Evolutionary conservation across 2,888 invertebrate species (phyloP).

Genomic region (Diaprepes abbreviatus): DNA sequence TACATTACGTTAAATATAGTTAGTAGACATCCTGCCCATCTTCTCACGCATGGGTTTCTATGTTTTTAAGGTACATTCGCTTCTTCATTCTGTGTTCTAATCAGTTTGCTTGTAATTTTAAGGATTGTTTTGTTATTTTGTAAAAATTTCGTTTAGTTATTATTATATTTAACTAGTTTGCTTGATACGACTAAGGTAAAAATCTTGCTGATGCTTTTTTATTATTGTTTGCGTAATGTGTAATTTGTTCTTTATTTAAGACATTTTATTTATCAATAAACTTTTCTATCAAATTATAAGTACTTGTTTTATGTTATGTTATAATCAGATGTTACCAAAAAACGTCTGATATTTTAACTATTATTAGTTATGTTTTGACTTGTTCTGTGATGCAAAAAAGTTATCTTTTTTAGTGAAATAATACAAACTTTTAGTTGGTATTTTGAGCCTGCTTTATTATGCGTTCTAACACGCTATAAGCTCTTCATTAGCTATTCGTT

Average conservation of each 20-base stretch:
- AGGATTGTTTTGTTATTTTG: constrained; percentile 19
- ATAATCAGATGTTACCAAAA: no score
- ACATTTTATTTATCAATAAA: constrained; percentile 28
- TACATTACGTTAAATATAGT: constrained; percentile 1
- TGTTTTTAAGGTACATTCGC: constrained; percentile 18
- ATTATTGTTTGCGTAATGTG: constrained; percentile 2
- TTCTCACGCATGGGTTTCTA: constrained; percentile 18
- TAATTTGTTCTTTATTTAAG: constrained; percentile 18
- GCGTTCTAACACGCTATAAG: no score
- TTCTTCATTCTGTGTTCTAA: constrained; percentile 13
- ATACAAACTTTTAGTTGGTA: no score
- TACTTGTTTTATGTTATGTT: constrained; percentile 11
- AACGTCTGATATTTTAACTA: no score
- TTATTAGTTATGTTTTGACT: no score
- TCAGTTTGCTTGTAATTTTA: constrained; percentile 18
- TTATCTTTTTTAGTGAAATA: no score
- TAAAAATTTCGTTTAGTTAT: constrained; percentile 1
- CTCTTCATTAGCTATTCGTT: no score
- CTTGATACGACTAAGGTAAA: neutral
- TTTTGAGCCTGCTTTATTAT: no score
- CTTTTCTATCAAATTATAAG: constrained; percentile 17
- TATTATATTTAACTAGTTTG: constrained; percentile 8
- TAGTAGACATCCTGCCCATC: constrained; percentile 34
- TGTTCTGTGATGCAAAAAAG: no score
- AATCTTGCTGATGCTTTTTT: constrained; percentile 9